Percentiles rank a stretch among this genome's conserved stretches.
Evolutionary conservation across 2,113 vertebrate genomes (phyloP).

Genomic region (Myrmecophaga tridactyla): DNA sequence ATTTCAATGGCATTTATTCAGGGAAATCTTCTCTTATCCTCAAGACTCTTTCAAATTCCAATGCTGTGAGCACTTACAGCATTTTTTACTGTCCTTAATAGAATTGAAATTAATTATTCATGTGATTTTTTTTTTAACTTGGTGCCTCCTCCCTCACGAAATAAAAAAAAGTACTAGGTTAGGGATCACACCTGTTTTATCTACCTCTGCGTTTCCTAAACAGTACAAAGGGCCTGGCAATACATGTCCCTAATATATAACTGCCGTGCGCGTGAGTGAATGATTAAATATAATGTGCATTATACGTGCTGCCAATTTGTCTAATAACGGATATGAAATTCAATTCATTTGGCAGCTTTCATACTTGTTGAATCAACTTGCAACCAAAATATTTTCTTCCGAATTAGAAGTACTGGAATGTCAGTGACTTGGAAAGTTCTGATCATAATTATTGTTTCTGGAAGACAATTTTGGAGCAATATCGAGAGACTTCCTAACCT

Average conservation of each 20-base stretch:
- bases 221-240: not conserved
- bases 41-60: not conserved
- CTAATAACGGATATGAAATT: conserved; percentile 38
- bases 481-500: rapidly evolving
- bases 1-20: rapidly evolving
- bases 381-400: not conserved
- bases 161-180: not conserved
- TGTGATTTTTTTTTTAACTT: not conserved
- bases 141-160: not conserved
- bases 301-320: conserved; percentile 25
- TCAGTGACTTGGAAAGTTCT: not conserved
- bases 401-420: not conserved
- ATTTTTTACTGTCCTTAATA: not conserved
- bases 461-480: not conserved
- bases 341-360: conserved; percentile 47
- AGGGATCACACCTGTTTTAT: not conserved
- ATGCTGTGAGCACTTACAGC: not conserved
- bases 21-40: not conserved
- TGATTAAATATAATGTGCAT: too few relatives aligned
- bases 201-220: not conserved
- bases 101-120: not conserved
- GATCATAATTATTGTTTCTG: not conserved
- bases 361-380: not conserved
- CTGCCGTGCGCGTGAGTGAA: not conserved
- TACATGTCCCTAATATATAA: rapidly evolving